Conservation (phyloP, 2,888 invertebrate genomes). For the Flabesymbios commensalis region DNA sequence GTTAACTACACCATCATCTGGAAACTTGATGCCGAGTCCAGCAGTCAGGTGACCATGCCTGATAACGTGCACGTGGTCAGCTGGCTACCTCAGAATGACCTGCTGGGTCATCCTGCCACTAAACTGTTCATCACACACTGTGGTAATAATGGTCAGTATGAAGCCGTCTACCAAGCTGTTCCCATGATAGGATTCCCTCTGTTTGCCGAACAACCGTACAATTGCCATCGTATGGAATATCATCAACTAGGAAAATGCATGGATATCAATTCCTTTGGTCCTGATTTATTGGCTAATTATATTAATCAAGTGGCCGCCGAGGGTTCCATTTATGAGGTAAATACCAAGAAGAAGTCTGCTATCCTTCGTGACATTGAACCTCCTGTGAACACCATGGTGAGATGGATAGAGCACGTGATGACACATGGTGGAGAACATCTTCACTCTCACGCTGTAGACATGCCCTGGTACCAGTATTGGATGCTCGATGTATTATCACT, state of each 20-base stretch:
- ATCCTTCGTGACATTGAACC: no score
- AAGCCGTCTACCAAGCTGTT: not conserved
- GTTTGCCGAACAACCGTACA: not conserved
- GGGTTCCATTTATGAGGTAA: not conserved
- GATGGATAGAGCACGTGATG: not conserved
- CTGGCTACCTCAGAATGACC: not conserved
- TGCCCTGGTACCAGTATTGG: not conserved
- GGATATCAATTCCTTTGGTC: not conserved
- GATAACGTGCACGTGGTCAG: no score
- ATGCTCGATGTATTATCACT: not conserved
- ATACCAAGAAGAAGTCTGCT: not conserved
- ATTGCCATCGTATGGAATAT: not conserved
- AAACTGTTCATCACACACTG: not conserved
- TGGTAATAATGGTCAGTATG: not conserved
- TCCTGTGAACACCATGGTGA: not conserved
- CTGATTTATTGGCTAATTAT: not conserved
- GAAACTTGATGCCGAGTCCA: no score
- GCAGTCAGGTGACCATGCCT: no score
- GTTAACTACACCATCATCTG: no score
- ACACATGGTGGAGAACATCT: not conserved
- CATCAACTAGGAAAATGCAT: not conserved
- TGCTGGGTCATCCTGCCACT: not conserved
- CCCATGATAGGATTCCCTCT: not conserved
- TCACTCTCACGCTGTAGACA: not conserved
- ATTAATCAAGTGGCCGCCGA: no score